A percentile compares a stretch with the other conserved stretches of the same genome.
phyloP scores from a whole-genome alignment of 2,888 invertebrate species.

The Petrolisthes manimaculis region DNA sequence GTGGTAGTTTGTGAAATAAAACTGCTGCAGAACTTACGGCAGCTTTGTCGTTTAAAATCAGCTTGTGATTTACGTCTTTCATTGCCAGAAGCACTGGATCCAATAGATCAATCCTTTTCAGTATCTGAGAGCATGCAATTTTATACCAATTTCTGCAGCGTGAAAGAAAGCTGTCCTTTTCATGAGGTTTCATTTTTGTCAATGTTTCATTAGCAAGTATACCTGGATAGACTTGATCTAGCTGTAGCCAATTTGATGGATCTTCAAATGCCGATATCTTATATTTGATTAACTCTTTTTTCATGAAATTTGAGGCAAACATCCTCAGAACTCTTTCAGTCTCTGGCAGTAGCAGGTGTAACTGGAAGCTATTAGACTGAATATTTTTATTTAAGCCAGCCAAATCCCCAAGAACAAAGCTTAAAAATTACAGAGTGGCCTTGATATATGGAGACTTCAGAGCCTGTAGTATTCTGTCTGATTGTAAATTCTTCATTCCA shows the following conservation, averaged over 20 bases:
- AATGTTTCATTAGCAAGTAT: slow-evolving; percentile 26
- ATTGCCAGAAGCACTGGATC: slow-evolving; percentile 28
- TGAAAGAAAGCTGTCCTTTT: slow-evolving; percentile 32
- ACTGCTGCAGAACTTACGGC: slow-evolving; percentile 22
- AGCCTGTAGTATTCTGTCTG: slow-evolving; percentile 24
- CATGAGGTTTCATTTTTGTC: slow-evolving; percentile 30
- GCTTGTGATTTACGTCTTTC: slow-evolving; percentile 16
- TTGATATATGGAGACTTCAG: slow-evolving; percentile 13
- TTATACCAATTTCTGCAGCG: slow-evolving; percentile 18
- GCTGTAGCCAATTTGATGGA: slow-evolving; percentile 7
- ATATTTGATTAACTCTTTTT: background rate
- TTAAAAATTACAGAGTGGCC: slow-evolving; percentile 16
- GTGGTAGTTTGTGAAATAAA: slow-evolving; percentile 28
- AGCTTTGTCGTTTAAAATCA: slow-evolving; percentile 25
- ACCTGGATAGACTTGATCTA: slow-evolving; percentile 25
- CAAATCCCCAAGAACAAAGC: slow-evolving; percentile 21
- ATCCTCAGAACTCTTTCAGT: slow-evolving; percentile 23
- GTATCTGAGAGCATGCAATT: slow-evolving; percentile 19
- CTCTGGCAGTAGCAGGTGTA: slow-evolving; percentile 24
- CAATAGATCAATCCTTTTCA: slow-evolving; percentile 26
- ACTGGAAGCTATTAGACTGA: slow-evolving; percentile 9
- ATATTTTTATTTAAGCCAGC: slow-evolving; percentile 22
- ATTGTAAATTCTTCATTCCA: slow-evolving; percentile 1
- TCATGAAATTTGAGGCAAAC: slow-evolving; percentile 21
- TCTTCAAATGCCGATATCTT: slow-evolving; percentile 20